phyloP scores from a whole-genome alignment of 2,113 vertebrate genomes.

The Antechinus flavipes region DNA sequence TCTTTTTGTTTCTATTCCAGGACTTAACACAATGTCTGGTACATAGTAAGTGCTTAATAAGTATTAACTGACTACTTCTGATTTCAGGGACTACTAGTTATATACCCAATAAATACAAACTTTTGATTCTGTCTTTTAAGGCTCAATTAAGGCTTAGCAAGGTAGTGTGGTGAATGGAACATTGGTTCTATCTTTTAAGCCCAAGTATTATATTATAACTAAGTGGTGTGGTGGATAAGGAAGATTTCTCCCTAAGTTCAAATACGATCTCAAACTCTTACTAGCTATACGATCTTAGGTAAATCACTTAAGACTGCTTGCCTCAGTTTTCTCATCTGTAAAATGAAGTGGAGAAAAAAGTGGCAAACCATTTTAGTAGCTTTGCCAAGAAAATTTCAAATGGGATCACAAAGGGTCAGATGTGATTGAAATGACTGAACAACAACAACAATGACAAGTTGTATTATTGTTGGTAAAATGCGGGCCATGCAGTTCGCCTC shows the following conservation, averaged over 20 bases:
- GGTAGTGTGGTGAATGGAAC: not conserved
- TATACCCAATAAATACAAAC: not conserved
- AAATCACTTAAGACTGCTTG: no score
- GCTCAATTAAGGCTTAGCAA: not conserved
- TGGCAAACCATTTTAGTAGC: not conserved
- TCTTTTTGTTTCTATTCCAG: not conserved
- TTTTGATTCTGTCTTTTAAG: not conserved
- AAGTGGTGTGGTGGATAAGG: not conserved
- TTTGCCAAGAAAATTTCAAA: not conserved
- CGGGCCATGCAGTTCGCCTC: not conserved
- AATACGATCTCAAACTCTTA: not conserved
- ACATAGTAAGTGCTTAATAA: not conserved
- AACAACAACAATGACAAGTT: not conserved
- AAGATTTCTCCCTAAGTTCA: not conserved
- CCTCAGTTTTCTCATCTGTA: not conserved
- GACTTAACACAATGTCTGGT: not conserved
- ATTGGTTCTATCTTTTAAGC: not conserved
- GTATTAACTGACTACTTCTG: not conserved
- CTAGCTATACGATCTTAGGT: not conserved
- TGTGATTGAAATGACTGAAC: not conserved
- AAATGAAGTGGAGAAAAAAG: not conserved
- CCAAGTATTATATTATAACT: not conserved
- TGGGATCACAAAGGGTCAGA: not conserved
- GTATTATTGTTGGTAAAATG: not conserved
- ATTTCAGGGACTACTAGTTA: not conserved